Base-by-base conservation (phyloP, 92 coral and sea anemone genomes). In the Phenganax stokvisi region DNA sequence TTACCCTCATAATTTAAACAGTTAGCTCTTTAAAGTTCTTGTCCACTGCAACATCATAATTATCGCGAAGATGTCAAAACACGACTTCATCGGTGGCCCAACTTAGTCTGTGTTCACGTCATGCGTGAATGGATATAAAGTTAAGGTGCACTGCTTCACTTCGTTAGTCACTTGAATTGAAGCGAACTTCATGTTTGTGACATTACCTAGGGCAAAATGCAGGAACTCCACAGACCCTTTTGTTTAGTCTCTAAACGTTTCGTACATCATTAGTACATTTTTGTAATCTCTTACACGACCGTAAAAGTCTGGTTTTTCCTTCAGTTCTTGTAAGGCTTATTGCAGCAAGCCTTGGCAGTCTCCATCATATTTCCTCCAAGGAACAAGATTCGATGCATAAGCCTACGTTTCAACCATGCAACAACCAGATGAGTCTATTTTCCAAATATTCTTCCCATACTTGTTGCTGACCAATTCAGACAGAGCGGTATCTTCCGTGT, bases 401-500 rank as follows among this genome's bases (percentile, higher is more conserved):
- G 16, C 12, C 11, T 16, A 57, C 11, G 16, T 16, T 10, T 57
- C 16, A 16, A 10, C 16, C 25, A 20, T 20, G 25, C 25, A 20
- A 20, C 25, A 20, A 20, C 25, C 25, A 20, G 25, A 20, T 20
- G 25, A 20, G 25, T 20, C 25, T 20, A 28, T 70, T 69, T 55
- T 51, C 60, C 30, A 15, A 72, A 55, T 53, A 25, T 72, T 72
- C 58, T 51, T 51, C 30, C 77, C 77, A n/a, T 72, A 55, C 77
- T 67, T 67, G 59, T 52, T 55, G 11, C 30, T 66, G n/a, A 75
- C 8, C 37, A 75, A 75, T 56, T 75, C 64, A 6, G 65, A 20
- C 67, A 75, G 37, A 55, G 66, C 63, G 57, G 80, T 15, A 44
- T 75, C 80, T 57, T 75, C 80, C 25, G 55, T 55, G 66, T 30